phyloP scores from a whole-genome alignment of 2,888 invertebrate genomes.

The Labia minor region DNA sequence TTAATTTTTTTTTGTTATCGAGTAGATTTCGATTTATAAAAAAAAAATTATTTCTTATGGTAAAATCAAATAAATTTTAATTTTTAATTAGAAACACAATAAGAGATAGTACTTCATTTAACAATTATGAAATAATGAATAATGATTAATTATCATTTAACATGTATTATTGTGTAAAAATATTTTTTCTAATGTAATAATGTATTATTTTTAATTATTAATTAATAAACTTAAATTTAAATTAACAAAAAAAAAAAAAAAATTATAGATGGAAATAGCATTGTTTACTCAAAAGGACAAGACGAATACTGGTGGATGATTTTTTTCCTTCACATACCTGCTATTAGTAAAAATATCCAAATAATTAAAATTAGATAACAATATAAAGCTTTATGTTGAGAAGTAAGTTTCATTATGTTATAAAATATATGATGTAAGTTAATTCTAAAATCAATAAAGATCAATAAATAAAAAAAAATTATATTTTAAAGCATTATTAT shows the following conservation, averaged over 20 bases:
- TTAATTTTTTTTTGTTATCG: too few relatives aligned
- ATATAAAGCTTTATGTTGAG: constrained; percentile 67
- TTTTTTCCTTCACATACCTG: constrained; percentile 38
- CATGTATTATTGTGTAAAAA: constrained; percentile 1
- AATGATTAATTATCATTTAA: too few relatives aligned
- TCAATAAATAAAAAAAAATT: background rate
- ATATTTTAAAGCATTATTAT: background rate
- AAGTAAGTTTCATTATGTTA: constrained; percentile 45
- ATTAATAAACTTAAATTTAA: constrained; percentile 35
- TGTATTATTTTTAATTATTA: background rate
- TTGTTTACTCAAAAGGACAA: too few relatives aligned
- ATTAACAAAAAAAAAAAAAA: too few relatives aligned
- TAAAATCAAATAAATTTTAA: too few relatives aligned
- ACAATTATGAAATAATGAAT: too few relatives aligned
- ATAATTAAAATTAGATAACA: constrained; percentile 70
- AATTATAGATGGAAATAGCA: too few relatives aligned
- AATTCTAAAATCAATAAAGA: background rate
- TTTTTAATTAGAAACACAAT: too few relatives aligned
- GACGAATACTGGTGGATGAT: too few relatives aligned
- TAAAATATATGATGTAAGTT: background rate
- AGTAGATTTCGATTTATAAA: too few relatives aligned
- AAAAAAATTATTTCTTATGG: too few relatives aligned
- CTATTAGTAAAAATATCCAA: constrained; percentile 70
- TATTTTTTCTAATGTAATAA: background rate
- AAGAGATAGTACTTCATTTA: too few relatives aligned